Evolutionary conservation across 2,888 invertebrate genomes (phyloP), one percentile per base, ranked within the genome.

Genomic region (Mythimna impura): DNA sequence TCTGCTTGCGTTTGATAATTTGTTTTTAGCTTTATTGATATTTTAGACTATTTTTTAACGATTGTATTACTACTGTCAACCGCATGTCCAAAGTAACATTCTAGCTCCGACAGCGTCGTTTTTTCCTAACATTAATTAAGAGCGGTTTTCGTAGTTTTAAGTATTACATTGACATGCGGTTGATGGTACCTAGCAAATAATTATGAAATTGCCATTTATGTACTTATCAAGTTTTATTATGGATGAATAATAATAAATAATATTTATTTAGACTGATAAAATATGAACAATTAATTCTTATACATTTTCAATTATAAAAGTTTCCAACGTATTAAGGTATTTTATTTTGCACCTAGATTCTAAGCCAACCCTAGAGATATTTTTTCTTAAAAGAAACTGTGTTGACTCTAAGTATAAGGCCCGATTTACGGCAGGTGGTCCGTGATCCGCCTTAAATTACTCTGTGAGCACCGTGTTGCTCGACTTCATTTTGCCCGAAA

Each of bases 241-340:
- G 62, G 52, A n/a, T n/a, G n/a, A n/a, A n/a, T n/a, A n/a, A 66
- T 66, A 17, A 25, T 25, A 47, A 60, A 55, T n/a, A 77, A 58
- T 66, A 66, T 73, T 69, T 78, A 78, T 81, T 65, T 78, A 65
- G 79, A 80, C 83, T 82, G 83, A 80, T 78, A 78, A 65, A 67
- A 78, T 79, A 79, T 61, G 66, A 67, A 65, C 66, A 73, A 83
- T 65, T 40, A 67, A 65, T 77, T 20, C 25, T 61, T 66, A 64
- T 62, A 54, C 43, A 68, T 68, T 60, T 66, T 64, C 47, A 63
- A 72, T 66, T 78, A 82, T 60, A 82, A 54, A 78, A 58, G 22
- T 76, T 72, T 69, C 22, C 66, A 66, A 82, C 50, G 20, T 60
- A 69, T 12, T 30, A 8, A 2, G 36, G 30, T 5, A n/a, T 71